phyloP scores from a whole-genome alignment of 2,888 invertebrate genomes.

The Caenorhabditis uteleia region DNA sequence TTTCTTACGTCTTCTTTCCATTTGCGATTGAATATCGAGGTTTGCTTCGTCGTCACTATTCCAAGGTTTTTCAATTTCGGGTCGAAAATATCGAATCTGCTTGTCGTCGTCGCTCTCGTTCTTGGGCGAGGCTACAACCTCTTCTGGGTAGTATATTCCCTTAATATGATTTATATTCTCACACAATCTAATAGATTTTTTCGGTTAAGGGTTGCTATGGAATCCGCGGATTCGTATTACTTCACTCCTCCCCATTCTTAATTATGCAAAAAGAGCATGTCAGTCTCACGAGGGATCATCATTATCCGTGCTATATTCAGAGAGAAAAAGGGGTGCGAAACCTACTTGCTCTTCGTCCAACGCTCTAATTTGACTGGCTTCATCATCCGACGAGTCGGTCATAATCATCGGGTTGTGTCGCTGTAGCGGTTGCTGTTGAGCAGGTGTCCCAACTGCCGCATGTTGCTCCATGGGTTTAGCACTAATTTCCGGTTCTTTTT shows the following conservation, averaged over 20 bases:
- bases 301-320: background rate
- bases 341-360: constrained; percentile 37
- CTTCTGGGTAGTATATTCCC: constrained; percentile 26
- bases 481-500: no score
- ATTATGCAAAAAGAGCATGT: no score
- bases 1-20: constrained; percentile 25
- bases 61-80: constrained; percentile 3
- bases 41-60: background rate
- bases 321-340: constrained; percentile 2
- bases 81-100: constrained; percentile 2
- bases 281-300: background rate
- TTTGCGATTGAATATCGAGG: constrained; percentile 2
- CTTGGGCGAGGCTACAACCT: constrained; percentile 20
- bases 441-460: no score
- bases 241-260: no score
- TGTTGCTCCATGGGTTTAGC: no score
- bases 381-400: constrained; percentile 31
- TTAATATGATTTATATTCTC: no score
- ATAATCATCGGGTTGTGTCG: no score
- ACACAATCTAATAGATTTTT: no score
- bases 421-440: no score
- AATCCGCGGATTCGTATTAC: no score
- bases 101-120: constrained; percentile 33
- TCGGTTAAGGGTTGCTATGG: no score
- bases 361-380: constrained; percentile 20